Conservation (phyloP, 2,888 invertebrate species). For the Arrhopalites spinosus region DNA sequence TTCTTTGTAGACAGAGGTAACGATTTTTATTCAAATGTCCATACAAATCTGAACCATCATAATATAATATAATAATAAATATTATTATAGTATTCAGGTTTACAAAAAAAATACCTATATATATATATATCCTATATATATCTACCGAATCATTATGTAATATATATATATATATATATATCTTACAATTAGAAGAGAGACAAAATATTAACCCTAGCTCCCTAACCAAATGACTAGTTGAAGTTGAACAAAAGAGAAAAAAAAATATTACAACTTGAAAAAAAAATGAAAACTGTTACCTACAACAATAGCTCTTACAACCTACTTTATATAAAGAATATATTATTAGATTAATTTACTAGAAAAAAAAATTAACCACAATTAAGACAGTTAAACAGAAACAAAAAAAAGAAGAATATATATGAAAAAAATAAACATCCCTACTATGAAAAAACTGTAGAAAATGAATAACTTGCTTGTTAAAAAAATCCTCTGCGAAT, state of each 20-base stretch:
- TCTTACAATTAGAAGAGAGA: too few relatives aligned
- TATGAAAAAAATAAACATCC: background rate
- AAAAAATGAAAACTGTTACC: background rate
- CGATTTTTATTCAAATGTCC: conserved; percentile 9
- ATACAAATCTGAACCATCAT: background rate
- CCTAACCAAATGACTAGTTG: too few relatives aligned
- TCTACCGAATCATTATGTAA: too few relatives aligned
- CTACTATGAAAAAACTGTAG: background rate
- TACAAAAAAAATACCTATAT: background rate
- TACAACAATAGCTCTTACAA: background rate
- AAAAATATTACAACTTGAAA: too few relatives aligned
- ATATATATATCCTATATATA: background rate
- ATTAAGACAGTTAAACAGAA: background rate
- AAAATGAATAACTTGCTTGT: conserved; percentile 11
- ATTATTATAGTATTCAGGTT: background rate
- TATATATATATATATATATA: too few relatives aligned
- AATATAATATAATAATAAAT: background rate
- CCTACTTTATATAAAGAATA: background rate
- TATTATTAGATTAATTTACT: background rate
- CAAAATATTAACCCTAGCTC: too few relatives aligned
- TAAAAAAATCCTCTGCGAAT: conserved; percentile 21
- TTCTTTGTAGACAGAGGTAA: background rate
- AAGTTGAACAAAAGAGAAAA: too few relatives aligned
- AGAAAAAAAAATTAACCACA: background rate
- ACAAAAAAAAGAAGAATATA: background rate